Percentiles rank a stretch among this genome's conserved stretches.
phyloP scores from a whole-genome alignment of 1,140 invertebrate genomes.

The Danaus melanippus region DNA sequence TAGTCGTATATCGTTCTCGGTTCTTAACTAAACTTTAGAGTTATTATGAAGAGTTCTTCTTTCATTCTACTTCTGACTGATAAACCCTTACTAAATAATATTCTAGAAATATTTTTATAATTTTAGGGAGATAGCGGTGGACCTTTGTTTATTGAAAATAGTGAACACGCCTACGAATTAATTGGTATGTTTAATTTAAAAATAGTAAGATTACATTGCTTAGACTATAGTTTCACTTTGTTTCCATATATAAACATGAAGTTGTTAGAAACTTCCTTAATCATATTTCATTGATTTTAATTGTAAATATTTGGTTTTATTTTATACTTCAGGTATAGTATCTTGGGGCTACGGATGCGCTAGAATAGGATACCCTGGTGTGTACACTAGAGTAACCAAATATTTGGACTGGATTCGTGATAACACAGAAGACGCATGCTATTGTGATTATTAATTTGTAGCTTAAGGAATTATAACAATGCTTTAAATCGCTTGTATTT shows the following conservation, averaged over 20 bases:
- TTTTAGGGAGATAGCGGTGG: slow-evolving; percentile 92
- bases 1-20: too few relatives aligned
- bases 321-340: slow-evolving; percentile 68
- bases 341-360: slow-evolving; percentile 77
- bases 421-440: slow-evolving; percentile 52
- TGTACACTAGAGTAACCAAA: slow-evolving; percentile 72
- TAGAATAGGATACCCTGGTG: slow-evolving; percentile 70
- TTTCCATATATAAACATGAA: too few relatives aligned
- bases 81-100: background rate
- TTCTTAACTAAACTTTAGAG: too few relatives aligned
- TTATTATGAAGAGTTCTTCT: too few relatives aligned
- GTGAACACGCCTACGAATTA: slow-evolving; percentile 82
- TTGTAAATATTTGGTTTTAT: slow-evolving; percentile 3
- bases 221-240: too few relatives aligned
- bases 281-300: background rate
- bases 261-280: too few relatives aligned
- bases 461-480: background rate
- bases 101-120: slow-evolving; percentile 9
- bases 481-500: too few relatives aligned
- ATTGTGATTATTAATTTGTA: slow-evolving; percentile 37
- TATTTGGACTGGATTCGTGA: slow-evolving; percentile 61
- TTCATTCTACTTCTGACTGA: too few relatives aligned
- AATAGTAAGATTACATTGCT: background rate
- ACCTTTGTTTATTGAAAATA: slow-evolving; percentile 80
- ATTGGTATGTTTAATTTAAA: slow-evolving; percentile 73